Evolutionary conservation across 1,140 invertebrate genomes (phyloP).

Genomic region (Danaus plexippus): DNA sequence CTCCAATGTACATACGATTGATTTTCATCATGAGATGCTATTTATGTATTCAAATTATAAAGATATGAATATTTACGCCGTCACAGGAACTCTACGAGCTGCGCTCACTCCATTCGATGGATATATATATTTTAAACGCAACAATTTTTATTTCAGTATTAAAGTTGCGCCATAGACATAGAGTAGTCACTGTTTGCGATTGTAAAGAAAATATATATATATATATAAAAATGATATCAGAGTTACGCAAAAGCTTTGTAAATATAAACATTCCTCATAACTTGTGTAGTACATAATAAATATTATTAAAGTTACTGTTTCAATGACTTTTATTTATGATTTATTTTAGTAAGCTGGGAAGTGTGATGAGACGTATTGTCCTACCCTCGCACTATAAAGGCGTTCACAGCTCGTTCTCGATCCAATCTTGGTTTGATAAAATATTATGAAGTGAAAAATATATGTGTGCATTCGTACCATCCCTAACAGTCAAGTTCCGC

Average conservation of each 20-base stretch:
- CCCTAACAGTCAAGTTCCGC: too few species aligned
- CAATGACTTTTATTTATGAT: slow-evolving; percentile 38
- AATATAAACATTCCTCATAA: slow-evolving; percentile 70
- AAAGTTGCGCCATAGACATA: slow-evolving; percentile 45
- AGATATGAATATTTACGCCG: slow-evolving; percentile 33
- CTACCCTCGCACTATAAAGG: too few species aligned
- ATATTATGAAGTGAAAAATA: too few species aligned
- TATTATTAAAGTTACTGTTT: slow-evolving; percentile 72
- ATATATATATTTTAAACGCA: slow-evolving; percentile 32
- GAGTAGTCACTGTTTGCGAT: slow-evolving; percentile 29
- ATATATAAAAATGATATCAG: slow-evolving; percentile 50
- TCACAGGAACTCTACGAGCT: slow-evolving; percentile 24
- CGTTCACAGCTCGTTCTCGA: too few species aligned
- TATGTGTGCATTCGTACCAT: too few species aligned
- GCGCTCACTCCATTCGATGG: slow-evolving; percentile 23
- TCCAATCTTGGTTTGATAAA: too few species aligned
- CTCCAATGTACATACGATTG: too few species aligned
- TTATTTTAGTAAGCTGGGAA: too few species aligned
- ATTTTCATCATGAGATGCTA: slow-evolving; percentile 15
- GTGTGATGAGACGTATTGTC: too few species aligned
- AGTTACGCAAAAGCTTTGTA: slow-evolving; percentile 59
- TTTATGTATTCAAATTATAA: slow-evolving; percentile 25
- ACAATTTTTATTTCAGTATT: slow-evolving; percentile 59
- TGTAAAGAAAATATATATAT: slow-evolving; percentile 41
- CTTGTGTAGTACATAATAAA: slow-evolving; percentile 70